A percentile compares a stretch with the other conserved stretches of the same genome.
Evolutionary conservation across 2,888 invertebrate genomes (phyloP).

Genomic region (Odontomyia ornata): DNA sequence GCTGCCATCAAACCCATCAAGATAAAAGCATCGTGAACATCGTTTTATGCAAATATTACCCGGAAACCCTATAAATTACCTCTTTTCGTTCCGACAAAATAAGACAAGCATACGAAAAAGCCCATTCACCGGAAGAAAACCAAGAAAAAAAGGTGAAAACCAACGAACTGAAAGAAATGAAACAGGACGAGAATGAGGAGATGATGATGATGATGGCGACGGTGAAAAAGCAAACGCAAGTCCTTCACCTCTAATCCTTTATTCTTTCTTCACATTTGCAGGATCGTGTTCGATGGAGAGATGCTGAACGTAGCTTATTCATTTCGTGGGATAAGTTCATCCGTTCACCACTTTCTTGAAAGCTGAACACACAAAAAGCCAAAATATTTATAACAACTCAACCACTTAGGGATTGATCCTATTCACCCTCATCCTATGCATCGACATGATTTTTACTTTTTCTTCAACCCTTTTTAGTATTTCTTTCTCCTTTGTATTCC

Average conservation of each 20-base stretch:
- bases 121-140: neutral
- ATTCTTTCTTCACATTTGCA: neutral
- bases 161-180: neutral
- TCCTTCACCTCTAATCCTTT: conserved; percentile 12
- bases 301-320: neutral
- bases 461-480: neutral
- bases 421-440: neutral
- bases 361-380: neutral
- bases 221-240: neutral
- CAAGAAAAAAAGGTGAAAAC: conserved; percentile 3
- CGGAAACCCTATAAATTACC: conserved; percentile 8
- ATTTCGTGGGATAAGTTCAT: neutral
- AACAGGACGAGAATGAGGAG: neutral
- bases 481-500: neutral
- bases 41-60: conserved; percentile 17
- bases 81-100: neutral
- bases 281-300: neutral
- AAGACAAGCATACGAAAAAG: neutral
- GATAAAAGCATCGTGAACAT: neutral
- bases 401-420: conserved; percentile 6
- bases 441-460: conserved; percentile 22
- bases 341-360: neutral
- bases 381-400: conserved; percentile 15
- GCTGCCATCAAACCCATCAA: neutral
- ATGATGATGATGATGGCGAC: conserved; percentile 1